phyloP scores from a whole-genome alignment of 2,113 vertebrate species.

The Notiomystis cincta region DNA sequence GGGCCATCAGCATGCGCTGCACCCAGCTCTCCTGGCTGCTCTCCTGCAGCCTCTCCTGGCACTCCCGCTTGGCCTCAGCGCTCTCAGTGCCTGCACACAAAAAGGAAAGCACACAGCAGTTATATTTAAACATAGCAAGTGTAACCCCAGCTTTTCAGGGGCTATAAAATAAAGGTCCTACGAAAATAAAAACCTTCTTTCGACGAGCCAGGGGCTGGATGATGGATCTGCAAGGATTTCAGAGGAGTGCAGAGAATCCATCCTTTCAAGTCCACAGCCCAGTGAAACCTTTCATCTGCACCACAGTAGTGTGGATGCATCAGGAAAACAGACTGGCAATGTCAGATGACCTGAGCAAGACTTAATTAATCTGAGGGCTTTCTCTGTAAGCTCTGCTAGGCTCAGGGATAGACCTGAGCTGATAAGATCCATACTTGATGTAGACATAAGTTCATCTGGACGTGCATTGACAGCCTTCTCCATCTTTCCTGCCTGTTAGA shows the following conservation, averaged over 20 bases:
- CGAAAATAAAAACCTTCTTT: neutral
- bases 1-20: constrained; percentile 88
- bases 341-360: neutral
- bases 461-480: neutral
- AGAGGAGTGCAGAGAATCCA: neutral
- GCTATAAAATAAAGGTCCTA: neutral
- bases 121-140: neutral
- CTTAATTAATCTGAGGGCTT: neutral
- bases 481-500: neutral
- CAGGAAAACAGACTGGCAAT: neutral
- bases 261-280: neutral
- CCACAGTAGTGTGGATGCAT: neutral
- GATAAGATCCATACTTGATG: neutral
- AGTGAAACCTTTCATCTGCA: neutral
- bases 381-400: neutral
- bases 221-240: neutral
- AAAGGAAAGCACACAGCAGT: neutral
- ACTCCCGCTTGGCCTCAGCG: constrained; percentile 73
- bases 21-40: constrained; percentile 88
- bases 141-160: neutral
- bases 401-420: neutral
- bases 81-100: constrained; percentile 76
- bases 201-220: rapidly evolving
- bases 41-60: constrained; percentile 65
- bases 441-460: neutral